These are phyloP conservation scores for Itoplectis maculator DNA, from an alignment of 2,888 invertebrate genomes.

Conservation along the genomic window DNA sequence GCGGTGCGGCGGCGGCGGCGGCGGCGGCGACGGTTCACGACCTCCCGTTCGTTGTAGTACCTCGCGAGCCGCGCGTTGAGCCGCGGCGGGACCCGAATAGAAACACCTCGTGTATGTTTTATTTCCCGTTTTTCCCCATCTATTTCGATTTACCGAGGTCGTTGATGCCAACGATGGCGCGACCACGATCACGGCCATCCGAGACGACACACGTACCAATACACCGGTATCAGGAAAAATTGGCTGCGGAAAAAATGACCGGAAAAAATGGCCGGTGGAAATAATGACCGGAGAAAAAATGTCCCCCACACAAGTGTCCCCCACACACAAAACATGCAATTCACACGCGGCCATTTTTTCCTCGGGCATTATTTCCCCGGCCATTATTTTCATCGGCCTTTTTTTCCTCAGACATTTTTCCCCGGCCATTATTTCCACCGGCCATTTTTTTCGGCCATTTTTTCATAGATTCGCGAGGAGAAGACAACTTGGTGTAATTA, in stretches of 20 bases:
- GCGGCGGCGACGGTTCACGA: slow-evolving; percentile 4
- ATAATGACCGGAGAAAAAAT: too few species aligned
- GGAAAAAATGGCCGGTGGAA: too few species aligned
- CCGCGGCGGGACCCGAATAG: slow-evolving; percentile 32
- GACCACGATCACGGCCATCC: slow-evolving; percentile 65
- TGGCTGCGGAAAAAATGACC: too few species aligned
- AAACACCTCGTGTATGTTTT: slow-evolving; percentile 18
- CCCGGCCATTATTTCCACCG: too few species aligned
- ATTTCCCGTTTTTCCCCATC: slow-evolving; percentile 51
- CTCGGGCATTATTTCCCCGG: too few species aligned
- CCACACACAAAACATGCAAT: too few species aligned
- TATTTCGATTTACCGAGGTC: slow-evolving; percentile 63
- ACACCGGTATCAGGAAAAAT: slow-evolving; percentile 17
- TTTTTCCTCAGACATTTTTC: too few species aligned
- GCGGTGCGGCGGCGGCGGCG: too few species aligned
- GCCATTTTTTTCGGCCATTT: too few species aligned
- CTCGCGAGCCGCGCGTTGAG: background rate
- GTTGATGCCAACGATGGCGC: slow-evolving; percentile 51
- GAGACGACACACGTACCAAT: slow-evolving; percentile 25
- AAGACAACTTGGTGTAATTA: background rate
- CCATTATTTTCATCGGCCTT: too few species aligned
- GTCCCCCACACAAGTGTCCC: too few species aligned
- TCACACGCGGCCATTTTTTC: too few species aligned
- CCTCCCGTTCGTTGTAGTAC: background rate
- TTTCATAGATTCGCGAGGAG: background rate